These are phyloP conservation scores for Proteles cristata DNA, from an alignment of 2,113 vertebrate genomes.

Conservation along the genomic window DNA sequence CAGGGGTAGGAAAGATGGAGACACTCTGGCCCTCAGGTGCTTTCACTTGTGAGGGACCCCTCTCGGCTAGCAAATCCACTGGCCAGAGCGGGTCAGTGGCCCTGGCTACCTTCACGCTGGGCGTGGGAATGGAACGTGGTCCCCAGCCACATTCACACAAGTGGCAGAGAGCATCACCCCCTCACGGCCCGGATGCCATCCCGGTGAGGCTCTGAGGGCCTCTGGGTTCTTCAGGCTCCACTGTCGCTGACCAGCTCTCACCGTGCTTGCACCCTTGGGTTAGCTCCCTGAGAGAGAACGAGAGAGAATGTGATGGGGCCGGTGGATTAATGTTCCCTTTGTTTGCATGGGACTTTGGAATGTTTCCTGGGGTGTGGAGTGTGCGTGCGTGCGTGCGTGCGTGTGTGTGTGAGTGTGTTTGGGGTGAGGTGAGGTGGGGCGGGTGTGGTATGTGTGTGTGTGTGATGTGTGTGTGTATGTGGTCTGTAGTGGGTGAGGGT, in stretches of 20 bases:
- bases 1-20: neutral
- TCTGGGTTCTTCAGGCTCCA: neutral
- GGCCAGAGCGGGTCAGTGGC: neutral
- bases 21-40: neutral
- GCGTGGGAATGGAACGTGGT: neutral
- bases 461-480: neutral
- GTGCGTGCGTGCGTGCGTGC: neutral
- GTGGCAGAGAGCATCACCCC: neutral
- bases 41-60: accelerated
- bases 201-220: too few relatives aligned
- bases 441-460: neutral
- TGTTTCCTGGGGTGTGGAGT: too few relatives aligned
- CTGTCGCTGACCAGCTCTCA: too few relatives aligned
- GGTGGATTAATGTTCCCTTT: neutral
- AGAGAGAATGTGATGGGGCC: neutral
- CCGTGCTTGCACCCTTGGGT: neutral
- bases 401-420: neutral
- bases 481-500: neutral
- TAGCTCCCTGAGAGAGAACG: neutral
- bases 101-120: too few relatives aligned
- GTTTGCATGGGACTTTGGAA: neutral
- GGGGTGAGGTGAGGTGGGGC: neutral
- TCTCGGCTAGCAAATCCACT: neutral
- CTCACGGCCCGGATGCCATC: neutral
- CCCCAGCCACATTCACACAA: accelerated